Evolutionary conservation across 2,797 vertebrate species (phyloP).

Genomic region (Astyanax mexicanus): DNA sequence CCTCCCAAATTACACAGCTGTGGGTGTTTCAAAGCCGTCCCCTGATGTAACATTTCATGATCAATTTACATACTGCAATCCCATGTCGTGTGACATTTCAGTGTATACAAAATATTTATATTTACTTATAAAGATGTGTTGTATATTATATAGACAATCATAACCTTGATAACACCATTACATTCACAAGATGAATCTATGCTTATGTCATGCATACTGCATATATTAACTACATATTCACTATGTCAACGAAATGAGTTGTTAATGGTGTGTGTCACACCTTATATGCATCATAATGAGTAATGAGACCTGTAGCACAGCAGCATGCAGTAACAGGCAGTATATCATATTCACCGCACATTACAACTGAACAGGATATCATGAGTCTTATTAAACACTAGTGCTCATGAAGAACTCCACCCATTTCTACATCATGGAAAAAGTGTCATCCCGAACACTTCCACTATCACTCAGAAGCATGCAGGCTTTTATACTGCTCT

Average conservation of each 20-base stretch:
- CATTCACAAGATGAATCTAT: background rate
- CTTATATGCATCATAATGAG: background rate
- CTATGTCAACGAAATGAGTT: background rate
- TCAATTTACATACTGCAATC: too few species aligned
- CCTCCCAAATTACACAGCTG: too few species aligned
- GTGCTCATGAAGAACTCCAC: background rate
- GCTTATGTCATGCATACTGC: background rate
- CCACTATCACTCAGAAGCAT: background rate
- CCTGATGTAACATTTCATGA: too few species aligned
- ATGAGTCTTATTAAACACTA: background rate
- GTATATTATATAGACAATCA: too few species aligned
- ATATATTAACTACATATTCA: conserved; percentile 5
- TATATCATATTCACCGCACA: background rate
- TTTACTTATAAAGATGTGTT: too few species aligned
- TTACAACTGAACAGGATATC: background rate
- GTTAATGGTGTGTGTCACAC: background rate
- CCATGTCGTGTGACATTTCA: too few species aligned
- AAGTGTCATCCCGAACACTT: background rate
- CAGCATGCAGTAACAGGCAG: conserved; percentile 22
- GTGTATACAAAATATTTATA: too few species aligned
- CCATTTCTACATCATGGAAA: background rate
- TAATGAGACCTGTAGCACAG: conserved; percentile 2
- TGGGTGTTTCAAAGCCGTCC: too few species aligned
- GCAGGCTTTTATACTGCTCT: background rate
- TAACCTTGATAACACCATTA: too few species aligned